Conservation (phyloP, 2,113 vertebrate species). For the Xenopus tropicalis region DNA sequence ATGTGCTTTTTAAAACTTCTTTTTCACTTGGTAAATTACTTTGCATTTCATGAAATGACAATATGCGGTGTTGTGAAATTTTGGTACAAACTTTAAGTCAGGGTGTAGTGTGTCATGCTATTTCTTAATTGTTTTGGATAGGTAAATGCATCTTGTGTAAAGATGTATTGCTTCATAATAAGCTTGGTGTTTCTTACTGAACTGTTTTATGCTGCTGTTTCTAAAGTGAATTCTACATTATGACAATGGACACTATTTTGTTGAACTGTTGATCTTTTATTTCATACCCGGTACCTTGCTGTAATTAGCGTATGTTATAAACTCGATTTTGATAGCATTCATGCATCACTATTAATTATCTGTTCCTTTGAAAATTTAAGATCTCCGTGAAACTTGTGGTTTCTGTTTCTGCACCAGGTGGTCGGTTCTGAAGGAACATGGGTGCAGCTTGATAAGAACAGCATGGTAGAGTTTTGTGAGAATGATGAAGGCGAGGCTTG, state of each 20-base stretch:
- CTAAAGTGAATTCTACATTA: background rate
- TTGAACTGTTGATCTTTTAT: constrained; percentile 59
- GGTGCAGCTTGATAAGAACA: constrained; percentile 99
- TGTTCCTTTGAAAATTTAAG: background rate
- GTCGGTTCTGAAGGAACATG: constrained; percentile 94
- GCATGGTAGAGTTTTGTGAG: constrained; percentile 98
- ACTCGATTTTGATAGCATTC: constrained; percentile 11
- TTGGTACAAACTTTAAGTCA: constrained; percentile 59
- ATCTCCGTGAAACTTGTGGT: constrained; percentile 53
- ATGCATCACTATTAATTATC: constrained; percentile 3
- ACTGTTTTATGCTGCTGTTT: constrained; percentile 5
- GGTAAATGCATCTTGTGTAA: constrained; percentile 38
- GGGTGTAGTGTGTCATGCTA: constrained; percentile 98
- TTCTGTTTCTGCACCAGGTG: constrained; percentile 82
- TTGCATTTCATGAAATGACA: background rate
- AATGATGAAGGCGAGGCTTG: constrained; percentile 97
- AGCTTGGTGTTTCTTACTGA: constrained; percentile 15
- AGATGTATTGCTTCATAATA: background rate
- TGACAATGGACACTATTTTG: background rate
- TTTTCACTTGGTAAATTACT: background rate
- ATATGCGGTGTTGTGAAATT: constrained; percentile 43
- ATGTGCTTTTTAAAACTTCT: background rate
- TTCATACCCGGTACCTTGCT: constrained; percentile 14
- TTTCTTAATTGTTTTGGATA: constrained; percentile 68
- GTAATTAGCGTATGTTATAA: background rate